phyloP scores from a whole-genome alignment of 2,888 invertebrate genomes.

The Brachylomia viminalis region DNA sequence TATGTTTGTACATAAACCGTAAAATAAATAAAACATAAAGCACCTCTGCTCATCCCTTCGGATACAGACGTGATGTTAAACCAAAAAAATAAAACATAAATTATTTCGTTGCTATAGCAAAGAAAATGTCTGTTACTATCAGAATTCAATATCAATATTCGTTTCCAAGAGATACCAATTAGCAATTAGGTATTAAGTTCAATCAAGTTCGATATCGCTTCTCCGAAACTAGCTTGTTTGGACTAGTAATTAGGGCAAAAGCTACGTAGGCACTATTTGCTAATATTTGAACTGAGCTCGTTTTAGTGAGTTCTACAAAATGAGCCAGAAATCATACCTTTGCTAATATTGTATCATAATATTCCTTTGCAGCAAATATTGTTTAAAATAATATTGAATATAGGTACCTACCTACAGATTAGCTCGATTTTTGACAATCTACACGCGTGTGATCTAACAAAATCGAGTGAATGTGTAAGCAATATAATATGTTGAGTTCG shows the following conservation, averaged over 20 bases:
- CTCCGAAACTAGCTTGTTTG: constrained; percentile 11
- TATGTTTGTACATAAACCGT: no score
- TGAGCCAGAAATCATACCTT: not conserved
- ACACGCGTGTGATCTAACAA: not conserved
- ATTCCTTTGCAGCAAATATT: not conserved
- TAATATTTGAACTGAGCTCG: not conserved
- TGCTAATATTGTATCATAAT: not conserved
- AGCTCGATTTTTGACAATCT: not conserved
- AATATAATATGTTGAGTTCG: no score
- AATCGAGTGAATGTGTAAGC: no score
- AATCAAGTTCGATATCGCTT: constrained; percentile 6
- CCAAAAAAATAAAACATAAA: not conserved
- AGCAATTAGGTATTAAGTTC: constrained; percentile 2
- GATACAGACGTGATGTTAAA: no score
- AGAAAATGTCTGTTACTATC: not conserved
- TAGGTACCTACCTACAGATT: not conserved
- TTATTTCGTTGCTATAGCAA: not conserved
- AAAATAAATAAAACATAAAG: not conserved
- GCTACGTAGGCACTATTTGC: not conserved
- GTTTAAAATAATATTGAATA: not conserved
- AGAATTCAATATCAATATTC: not conserved
- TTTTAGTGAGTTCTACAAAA: not conserved
- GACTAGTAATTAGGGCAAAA: constrained; percentile 10
- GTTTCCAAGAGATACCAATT: not conserved
- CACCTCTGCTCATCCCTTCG: not conserved